phyloP scores from a whole-genome alignment of 2,888 invertebrate genomes.

The Pollenia griseotomentosa region DNA sequence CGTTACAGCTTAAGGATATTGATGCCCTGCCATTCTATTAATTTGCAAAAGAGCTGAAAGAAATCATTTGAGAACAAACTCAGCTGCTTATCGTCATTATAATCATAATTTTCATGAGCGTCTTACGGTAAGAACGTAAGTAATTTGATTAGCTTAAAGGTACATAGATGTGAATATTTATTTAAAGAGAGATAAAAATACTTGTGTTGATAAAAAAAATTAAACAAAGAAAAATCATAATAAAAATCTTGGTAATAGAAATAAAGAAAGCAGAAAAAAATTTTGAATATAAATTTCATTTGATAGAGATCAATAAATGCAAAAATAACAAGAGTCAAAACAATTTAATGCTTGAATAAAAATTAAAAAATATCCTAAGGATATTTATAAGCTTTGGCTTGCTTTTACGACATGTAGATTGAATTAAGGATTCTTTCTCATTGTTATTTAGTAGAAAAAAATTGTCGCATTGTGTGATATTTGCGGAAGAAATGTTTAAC shows the following conservation, averaged over 20 bases:
- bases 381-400: constrained; percentile 46
- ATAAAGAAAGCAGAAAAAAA: constrained; percentile 16
- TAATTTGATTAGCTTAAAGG: constrained; percentile 70
- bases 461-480: constrained; percentile 16
- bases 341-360: constrained; percentile 84
- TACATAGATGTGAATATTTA: constrained; percentile 42
- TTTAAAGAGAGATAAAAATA: constrained; percentile 60
- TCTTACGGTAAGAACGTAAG: constrained; percentile 65
- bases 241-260: constrained; percentile 25
- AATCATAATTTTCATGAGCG: constrained; percentile 41
- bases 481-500: neutral
- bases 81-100: constrained; percentile 77
- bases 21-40: constrained; percentile 74
- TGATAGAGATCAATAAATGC: constrained; percentile 71
- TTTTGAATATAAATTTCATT: constrained; percentile 56
- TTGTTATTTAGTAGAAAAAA: constrained; percentile 13
- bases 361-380: constrained; percentile 79
- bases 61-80: constrained; percentile 78
- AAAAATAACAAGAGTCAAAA: constrained; percentile 80
- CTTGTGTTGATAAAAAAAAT: constrained; percentile 70
- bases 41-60: constrained; percentile 50
- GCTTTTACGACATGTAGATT: constrained; percentile 45
- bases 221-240: constrained; percentile 61
- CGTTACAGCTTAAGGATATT: constrained; percentile 79
- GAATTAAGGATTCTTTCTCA: constrained; percentile 48